A percentile compares a stretch with the other conserved stretches of the same genome.
phyloP scores from a whole-genome alignment of 2,797 vertebrate genomes.

The Falco peregrinus region DNA sequence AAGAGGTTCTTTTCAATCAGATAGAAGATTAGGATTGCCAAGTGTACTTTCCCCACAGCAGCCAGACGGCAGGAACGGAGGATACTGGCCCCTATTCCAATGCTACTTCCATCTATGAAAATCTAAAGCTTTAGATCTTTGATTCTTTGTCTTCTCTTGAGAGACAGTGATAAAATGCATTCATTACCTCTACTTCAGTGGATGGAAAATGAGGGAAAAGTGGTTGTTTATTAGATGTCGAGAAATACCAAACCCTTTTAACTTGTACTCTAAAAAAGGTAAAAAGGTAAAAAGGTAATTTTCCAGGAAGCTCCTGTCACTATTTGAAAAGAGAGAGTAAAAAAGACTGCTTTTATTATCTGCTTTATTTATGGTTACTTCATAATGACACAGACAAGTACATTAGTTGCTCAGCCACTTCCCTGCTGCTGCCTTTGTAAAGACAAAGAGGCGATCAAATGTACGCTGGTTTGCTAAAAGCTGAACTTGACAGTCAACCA shows the following conservation, averaged over 20 bases:
- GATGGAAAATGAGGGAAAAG: conserved; percentile 65
- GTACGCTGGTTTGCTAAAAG: neutral
- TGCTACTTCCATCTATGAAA: neutral
- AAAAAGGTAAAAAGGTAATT: conserved; percentile 71
- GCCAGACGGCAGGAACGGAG: neutral
- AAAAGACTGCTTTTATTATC: conserved; percentile 64
- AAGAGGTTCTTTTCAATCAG: neutral
- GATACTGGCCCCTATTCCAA: neutral
- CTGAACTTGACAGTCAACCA: neutral
- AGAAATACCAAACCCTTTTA: conserved; percentile 75
- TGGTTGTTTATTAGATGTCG: conserved; percentile 66
- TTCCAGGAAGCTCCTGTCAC: conserved; percentile 71
- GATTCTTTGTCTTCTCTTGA: conserved; percentile 57
- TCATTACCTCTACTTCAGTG: conserved; percentile 62
- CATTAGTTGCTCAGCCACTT: conserved; percentile 46
- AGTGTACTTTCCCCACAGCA: neutral
- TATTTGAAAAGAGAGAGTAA: conserved; percentile 54
- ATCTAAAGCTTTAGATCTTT: neutral
- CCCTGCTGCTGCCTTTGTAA: neutral
- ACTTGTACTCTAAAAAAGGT: conserved; percentile 55
- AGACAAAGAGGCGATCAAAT: conserved; percentile 48
- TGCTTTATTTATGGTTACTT: conserved; percentile 71
- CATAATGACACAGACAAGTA: conserved; percentile 51
- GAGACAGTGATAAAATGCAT: conserved; percentile 65
- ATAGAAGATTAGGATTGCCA: neutral